A percentile compares a stretch with the other conserved stretches of the same genome.
These are phyloP conservation scores for Spisula solida DNA, from an alignment of 2,888 invertebrate species.

Conservation along the genomic window DNA sequence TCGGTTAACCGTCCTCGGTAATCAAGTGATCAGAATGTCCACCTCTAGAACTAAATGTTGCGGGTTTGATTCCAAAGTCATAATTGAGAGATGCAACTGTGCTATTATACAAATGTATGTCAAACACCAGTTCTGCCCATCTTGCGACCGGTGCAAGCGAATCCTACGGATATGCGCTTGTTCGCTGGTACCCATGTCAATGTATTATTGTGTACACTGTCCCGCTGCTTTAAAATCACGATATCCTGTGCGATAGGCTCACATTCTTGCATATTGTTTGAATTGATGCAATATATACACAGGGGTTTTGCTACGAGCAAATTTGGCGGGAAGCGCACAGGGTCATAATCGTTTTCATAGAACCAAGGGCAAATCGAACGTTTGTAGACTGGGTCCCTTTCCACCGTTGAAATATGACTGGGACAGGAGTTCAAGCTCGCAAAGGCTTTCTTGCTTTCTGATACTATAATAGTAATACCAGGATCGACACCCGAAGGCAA, in stretches of 20 bases:
- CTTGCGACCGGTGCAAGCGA: conserved; percentile 51
- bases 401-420: conserved; percentile 16
- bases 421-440: conserved; percentile 30
- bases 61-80: too few species aligned
- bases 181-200: conserved; percentile 20
- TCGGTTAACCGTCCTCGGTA: too few species aligned
- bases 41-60: too few species aligned
- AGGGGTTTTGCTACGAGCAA: conserved; percentile 53
- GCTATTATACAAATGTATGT: too few species aligned
- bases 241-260: conserved; percentile 25
- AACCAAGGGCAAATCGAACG: conserved; percentile 70
- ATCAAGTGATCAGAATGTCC: too few species aligned
- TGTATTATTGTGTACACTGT: neutral
- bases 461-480: neutral
- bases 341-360: conserved; percentile 48
- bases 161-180: conserved; percentile 36
- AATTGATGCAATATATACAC: conserved; percentile 37
- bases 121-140: neutral
- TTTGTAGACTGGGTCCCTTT: conserved; percentile 35
- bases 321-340: conserved; percentile 41
- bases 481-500: neutral
- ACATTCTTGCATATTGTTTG: conserved; percentile 21
- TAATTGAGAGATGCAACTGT: too few species aligned
- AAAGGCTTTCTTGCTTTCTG: neutral
- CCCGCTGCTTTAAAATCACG: neutral